Percentiles rank a stretch among this genome's conserved stretches.
phyloP scores from a whole-genome alignment of 2,888 invertebrate species.

The Phoenoteleia sp. region DNA sequence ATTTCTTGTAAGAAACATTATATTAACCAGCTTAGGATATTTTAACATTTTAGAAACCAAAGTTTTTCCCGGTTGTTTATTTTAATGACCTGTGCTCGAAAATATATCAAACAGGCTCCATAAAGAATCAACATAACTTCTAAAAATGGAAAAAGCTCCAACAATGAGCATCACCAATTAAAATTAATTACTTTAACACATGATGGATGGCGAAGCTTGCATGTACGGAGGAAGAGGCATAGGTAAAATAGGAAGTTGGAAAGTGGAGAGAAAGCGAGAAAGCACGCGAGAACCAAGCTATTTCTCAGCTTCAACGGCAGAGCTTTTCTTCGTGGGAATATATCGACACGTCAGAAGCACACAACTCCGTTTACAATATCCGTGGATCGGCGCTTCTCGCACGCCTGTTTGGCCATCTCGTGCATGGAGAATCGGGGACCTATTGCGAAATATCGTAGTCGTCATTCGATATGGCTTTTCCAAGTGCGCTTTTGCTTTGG shows the following conservation, averaged over 20 bases:
- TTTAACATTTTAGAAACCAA: too few species aligned
- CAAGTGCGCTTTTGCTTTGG: constrained; percentile 22
- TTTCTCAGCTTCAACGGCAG: constrained; percentile 86
- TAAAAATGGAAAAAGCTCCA: constrained; percentile 7
- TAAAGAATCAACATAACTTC: constrained; percentile 9
- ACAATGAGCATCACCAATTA: constrained; percentile 25
- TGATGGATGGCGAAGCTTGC: constrained; percentile 38
- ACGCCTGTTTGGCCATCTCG: constrained; percentile 62
- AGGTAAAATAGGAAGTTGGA: constrained; percentile 51
- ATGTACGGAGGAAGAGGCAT: constrained; percentile 15
- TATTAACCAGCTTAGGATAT: too few species aligned
- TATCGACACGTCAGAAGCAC: constrained; percentile 85
- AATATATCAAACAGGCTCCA: constrained; percentile 13
- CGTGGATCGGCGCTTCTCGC: constrained; percentile 66
- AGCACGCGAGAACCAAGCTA: constrained; percentile 80
- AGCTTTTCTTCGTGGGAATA: constrained; percentile 85
- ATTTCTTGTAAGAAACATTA: not conserved
- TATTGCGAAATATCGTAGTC: constrained; percentile 51
- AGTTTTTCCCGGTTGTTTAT: too few species aligned
- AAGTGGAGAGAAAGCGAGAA: constrained; percentile 68
- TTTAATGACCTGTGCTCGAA: not conserved
- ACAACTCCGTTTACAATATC: constrained; percentile 74
- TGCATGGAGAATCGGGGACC: constrained; percentile 36
- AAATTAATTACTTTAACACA: constrained; percentile 62
- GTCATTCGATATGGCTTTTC: constrained; percentile 41